Evolutionary conservation across 2,888 invertebrate species (phyloP).

Genomic region (Amorpha juglandis): DNA sequence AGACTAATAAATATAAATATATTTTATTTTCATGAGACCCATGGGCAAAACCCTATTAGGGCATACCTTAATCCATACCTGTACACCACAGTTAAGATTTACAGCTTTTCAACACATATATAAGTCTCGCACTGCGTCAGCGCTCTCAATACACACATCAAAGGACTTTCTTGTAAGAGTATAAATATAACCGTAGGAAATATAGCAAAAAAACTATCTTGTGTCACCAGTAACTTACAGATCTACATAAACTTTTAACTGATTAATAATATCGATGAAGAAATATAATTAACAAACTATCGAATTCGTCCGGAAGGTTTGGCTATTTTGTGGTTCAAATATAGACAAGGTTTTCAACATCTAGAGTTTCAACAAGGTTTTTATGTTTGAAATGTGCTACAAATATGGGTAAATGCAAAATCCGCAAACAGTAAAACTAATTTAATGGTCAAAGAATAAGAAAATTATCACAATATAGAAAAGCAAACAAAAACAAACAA

Average conservation of each 20-base stretch:
- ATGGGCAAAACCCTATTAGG: not conserved
- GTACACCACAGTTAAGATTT: not conserved
- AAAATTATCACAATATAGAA: too few species aligned
- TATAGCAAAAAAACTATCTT: not conserved
- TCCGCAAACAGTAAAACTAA: too few species aligned
- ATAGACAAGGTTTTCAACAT: too few species aligned
- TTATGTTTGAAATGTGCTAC: too few species aligned
- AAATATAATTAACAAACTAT: too few species aligned
- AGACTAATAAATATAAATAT: too few species aligned
- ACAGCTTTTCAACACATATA: slow-evolving; percentile 3
- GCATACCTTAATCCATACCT: not conserved
- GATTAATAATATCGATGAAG: not conserved
- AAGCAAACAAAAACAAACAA: too few species aligned
- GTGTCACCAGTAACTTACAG: slow-evolving; percentile 1
- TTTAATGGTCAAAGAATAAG: too few species aligned
- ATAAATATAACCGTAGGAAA: not conserved
- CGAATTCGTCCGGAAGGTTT: too few species aligned
- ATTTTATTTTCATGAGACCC: not conserved
- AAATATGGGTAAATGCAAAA: too few species aligned
- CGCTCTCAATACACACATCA: slow-evolving; percentile 14
- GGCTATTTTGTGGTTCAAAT: too few species aligned
- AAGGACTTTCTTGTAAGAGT: not conserved
- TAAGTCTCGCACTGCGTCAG: not conserved
- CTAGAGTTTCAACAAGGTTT: too few species aligned
- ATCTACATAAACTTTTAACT: not conserved